Evolutionary conservation across 1,140 invertebrate species (phyloP).

Genomic region (Pseudomyrmex flavicornis): DNA sequence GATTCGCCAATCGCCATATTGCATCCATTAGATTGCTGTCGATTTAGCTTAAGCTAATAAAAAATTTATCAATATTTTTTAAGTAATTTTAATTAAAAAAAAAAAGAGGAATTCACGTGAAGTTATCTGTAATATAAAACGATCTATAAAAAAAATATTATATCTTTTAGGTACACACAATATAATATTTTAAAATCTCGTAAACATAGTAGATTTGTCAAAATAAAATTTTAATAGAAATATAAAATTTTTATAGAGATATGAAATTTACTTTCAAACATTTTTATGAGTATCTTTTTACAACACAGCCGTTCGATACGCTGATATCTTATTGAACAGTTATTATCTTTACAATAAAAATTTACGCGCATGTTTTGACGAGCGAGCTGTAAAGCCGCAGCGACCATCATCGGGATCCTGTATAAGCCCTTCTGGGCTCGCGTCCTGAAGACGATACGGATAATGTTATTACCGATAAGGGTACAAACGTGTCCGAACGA

Average conservation of each 20-base stretch:
- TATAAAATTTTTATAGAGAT: too few species aligned
- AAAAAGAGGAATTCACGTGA: too few species aligned
- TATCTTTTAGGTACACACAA: not conserved
- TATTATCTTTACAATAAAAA: not conserved
- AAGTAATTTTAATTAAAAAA: not conserved
- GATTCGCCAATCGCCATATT: not conserved
- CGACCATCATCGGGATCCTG: slow-evolving; percentile 28
- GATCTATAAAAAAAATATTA: not conserved
- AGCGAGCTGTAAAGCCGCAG: not conserved
- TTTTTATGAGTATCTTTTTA: too few species aligned
- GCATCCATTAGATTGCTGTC: not conserved
- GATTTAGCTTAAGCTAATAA: not conserved
- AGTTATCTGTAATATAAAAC: too few species aligned
- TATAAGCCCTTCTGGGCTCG: slow-evolving; percentile 29
- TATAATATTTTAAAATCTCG: not conserved
- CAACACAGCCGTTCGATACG: not conserved
- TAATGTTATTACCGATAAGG: slow-evolving; percentile 61
- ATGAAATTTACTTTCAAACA: too few species aligned
- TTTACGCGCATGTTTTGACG: not conserved
- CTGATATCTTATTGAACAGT: not conserved
- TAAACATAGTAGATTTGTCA: too few species aligned
- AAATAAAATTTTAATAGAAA: too few species aligned
- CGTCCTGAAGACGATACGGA: slow-evolving; percentile 41
- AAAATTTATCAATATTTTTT: not conserved
- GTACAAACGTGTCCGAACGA: slow-evolving; percentile 37